Percentiles rank a stretch among this genome's conserved stretches.
Conservation (phyloP, 2,888 invertebrate genomes). For the Hypercompe scribonia region DNA sequence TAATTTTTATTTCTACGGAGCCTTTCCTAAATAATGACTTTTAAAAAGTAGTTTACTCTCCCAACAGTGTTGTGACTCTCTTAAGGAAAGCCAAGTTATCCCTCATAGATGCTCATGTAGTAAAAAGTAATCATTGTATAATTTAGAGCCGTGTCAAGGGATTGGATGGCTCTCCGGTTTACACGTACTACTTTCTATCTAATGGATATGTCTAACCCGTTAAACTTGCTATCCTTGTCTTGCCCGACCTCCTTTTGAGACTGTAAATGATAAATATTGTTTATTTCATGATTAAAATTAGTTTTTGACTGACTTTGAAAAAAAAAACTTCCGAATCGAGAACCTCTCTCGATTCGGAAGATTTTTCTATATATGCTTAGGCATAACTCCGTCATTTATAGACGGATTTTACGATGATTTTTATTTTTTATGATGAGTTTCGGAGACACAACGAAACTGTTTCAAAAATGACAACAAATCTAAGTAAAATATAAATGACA, state of each 20-base stretch:
- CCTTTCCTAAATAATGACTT: background rate
- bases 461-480: no score
- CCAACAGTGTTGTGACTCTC: background rate
- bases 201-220: constrained; percentile 63
- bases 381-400: no score
- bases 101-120: constrained; percentile 10
- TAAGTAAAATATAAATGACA: background rate
- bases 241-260: constrained; percentile 54
- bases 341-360: no score
- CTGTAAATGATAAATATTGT: constrained; percentile 37
- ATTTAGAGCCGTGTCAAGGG: constrained; percentile 60
- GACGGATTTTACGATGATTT: no score
- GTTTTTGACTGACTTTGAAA: no score
- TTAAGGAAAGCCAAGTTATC: background rate
- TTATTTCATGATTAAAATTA: no score
- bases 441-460: no score
- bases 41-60: background rate
- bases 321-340: no score
- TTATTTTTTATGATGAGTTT: no score
- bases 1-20: background rate
- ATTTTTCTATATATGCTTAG: no score
- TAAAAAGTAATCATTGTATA: constrained; percentile 60
- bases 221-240: constrained; percentile 63
- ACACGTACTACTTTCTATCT: constrained; percentile 62
- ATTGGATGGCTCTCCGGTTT: constrained; percentile 51